phyloP scores from a whole-genome alignment of 2,888 invertebrate genomes.

The Acanthopleura granulata region DNA sequence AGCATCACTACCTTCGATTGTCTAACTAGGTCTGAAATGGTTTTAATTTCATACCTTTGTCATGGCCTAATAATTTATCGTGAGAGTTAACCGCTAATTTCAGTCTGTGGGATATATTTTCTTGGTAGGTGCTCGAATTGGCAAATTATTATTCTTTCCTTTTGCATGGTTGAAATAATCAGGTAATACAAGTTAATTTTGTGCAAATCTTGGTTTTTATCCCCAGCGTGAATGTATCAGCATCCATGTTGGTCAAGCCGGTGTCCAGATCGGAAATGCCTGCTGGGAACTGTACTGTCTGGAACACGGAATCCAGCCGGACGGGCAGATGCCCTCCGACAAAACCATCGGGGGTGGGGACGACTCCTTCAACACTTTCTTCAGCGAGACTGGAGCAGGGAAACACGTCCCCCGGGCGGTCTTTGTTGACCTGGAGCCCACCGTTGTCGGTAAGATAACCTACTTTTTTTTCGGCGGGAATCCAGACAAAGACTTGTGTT shows the following conservation, averaged over 20 bases:
- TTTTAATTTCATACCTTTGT: too few relatives aligned
- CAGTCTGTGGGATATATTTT: too few relatives aligned
- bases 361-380: constrained; percentile 2
- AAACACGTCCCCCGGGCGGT: constrained; percentile 32
- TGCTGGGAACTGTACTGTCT: constrained; percentile 10
- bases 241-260: constrained; percentile 71
- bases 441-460: constrained; percentile 1
- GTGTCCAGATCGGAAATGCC: constrained; percentile 6
- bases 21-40: too few relatives aligned
- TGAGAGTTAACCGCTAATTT: too few relatives aligned
- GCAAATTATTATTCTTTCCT: neutral
- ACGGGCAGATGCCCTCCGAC: constrained; percentile 2
- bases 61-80: too few relatives aligned
- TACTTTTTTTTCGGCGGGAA: too few relatives aligned
- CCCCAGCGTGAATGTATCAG: constrained; percentile 71
- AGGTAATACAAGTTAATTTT: neutral
- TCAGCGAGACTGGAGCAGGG: neutral
- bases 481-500: too few relatives aligned
- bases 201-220: neutral
- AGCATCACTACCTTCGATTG: too few relatives aligned
- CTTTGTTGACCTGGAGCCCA: constrained; percentile 4
- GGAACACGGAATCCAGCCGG: constrained; percentile 10
- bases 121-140: neutral
- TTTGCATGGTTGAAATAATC: neutral
- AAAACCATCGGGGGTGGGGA: constrained; percentile 10